Conservation (phyloP, 2,888 invertebrate genomes). For the Idaea straminata region DNA sequence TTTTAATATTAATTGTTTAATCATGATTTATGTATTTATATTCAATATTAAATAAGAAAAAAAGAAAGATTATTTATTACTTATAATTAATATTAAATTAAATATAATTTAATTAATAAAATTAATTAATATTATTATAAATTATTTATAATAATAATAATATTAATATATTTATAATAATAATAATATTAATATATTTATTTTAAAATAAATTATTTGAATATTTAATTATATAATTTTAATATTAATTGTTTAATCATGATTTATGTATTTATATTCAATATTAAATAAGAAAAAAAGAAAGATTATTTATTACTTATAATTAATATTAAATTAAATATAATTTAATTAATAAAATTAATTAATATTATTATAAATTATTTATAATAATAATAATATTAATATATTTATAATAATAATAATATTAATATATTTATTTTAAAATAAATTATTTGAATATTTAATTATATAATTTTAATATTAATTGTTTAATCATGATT, state of each 20-base stretch:
- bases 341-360: constrained; percentile 6
- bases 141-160: constrained; percentile 15
- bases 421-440: constrained; percentile 13
- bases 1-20: no score
- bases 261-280: no score
- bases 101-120: no score
- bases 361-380: constrained; percentile 15
- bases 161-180: not conserved
- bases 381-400: constrained; percentile 30
- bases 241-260: no score
- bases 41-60: no score
- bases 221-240: constrained; percentile 16
- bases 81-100: no score
- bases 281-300: no score
- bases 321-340: no score
- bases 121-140: no score
- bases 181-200: constrained; percentile 28
- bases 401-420: constrained; percentile 25
- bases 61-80: no score
- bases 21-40: no score
- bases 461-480: not conserved
- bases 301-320: no score
- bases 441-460: not conserved
- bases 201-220: constrained; percentile 23
- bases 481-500: constrained; percentile 29